phyloP scores from a whole-genome alignment of 2,113 vertebrate species.

The Grammomys surdaster region DNA sequence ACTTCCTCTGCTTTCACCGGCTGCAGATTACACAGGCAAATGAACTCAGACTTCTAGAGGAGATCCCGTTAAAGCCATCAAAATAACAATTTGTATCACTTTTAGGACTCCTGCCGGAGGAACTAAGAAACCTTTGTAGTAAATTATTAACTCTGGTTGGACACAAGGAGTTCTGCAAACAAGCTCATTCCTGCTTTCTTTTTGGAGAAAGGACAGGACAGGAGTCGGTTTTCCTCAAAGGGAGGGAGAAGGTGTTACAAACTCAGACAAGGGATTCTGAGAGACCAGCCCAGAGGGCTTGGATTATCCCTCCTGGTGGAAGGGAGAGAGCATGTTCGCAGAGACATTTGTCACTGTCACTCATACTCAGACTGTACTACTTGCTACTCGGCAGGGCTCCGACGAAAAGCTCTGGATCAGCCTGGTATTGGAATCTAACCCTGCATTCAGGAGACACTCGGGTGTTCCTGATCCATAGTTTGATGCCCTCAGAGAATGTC shows the following conservation, averaged over 20 bases:
- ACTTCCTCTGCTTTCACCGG: not conserved
- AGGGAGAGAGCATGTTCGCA: not conserved
- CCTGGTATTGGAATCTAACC: not conserved
- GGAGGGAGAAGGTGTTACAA: not conserved
- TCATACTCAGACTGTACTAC: not conserved
- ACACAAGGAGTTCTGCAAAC: slow-evolving; percentile 19
- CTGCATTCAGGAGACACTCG: not conserved
- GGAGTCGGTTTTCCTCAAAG: not conserved
- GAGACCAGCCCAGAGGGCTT: not conserved
- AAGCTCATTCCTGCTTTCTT: slow-evolving; percentile 8
- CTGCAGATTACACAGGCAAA: slow-evolving; percentile 55
- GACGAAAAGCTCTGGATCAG: not conserved
- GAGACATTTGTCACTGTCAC: not conserved
- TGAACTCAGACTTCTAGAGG: slow-evolving; percentile 51
- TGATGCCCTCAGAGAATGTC: not conserved
- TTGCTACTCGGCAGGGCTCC: not conserved
- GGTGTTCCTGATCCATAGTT: not conserved
- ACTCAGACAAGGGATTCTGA: not conserved
- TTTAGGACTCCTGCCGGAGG: slow-evolving; percentile 65
- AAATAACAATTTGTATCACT: slow-evolving; percentile 72
- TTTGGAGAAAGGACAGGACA: not conserved
- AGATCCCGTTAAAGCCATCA: slow-evolving; percentile 63
- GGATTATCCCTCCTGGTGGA: not conserved
- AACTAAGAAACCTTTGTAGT: slow-evolving; percentile 44
- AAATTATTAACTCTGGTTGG: slow-evolving; percentile 68